phyloP scores from a whole-genome alignment of 2,888 invertebrate genomes.

The Plagiodera versicolora region DNA sequence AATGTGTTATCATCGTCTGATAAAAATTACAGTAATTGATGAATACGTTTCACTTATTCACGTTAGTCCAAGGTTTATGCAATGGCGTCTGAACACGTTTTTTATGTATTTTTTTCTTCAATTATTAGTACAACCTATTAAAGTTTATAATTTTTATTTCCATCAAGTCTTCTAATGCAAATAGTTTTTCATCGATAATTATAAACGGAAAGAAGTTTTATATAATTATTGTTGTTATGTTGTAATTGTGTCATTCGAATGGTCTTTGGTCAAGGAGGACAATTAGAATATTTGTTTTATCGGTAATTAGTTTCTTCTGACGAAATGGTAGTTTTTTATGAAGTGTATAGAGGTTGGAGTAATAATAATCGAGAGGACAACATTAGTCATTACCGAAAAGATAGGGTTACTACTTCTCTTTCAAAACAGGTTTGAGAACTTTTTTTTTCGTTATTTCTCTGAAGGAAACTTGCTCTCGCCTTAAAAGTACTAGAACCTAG shows the following conservation, averaged over 20 bases:
- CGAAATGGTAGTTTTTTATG: background rate
- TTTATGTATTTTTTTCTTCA: conserved; percentile 7
- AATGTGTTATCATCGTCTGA: conserved; percentile 22
- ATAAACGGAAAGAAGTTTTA: conserved; percentile 15
- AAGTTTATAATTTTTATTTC: conserved; percentile 9
- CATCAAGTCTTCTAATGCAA: background rate
- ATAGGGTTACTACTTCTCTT: too few relatives aligned
- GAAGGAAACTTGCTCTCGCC: too few relatives aligned
- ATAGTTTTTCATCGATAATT: conserved; percentile 10
- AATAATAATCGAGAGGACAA: too few relatives aligned
- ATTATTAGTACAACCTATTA: conserved; percentile 7
- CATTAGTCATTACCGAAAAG: too few relatives aligned
- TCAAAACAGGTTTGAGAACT: too few relatives aligned
- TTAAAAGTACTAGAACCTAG: too few relatives aligned
- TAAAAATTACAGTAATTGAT: conserved; percentile 27
- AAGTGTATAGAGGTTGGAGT: background rate
- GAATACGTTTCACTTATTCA: conserved; percentile 22
- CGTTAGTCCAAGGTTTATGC: conserved; percentile 25
- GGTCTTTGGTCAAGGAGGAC: conserved; percentile 28
- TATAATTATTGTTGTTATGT: conserved; percentile 13
- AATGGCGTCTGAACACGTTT: conserved; percentile 20
- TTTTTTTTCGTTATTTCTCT: too few relatives aligned
- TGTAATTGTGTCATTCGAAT: conserved; percentile 16
- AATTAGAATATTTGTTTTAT: background rate
- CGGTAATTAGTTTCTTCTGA: background rate